Percentiles rank a stretch among this genome's conserved stretches.
Conservation (phyloP, 1,140 invertebrate species). For the Penaeus chinensis region DNA sequence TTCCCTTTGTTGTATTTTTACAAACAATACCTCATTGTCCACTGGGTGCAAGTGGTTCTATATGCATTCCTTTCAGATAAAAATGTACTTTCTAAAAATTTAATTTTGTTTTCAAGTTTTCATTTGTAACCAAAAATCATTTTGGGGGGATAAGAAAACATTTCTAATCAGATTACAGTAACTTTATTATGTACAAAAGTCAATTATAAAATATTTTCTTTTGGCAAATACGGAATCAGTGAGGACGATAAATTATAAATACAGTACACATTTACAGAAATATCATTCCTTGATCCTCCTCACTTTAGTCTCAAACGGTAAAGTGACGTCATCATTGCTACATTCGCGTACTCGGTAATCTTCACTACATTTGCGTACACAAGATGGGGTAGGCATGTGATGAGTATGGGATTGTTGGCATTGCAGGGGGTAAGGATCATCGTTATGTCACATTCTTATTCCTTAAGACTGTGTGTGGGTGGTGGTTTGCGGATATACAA, state of each 20-base stretch:
- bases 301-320: conserved; percentile 32
- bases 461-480: conserved; percentile 19
- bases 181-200: conserved; percentile 68
- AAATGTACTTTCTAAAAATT: too few relatives aligned
- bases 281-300: conserved; percentile 25
- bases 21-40: too few relatives aligned
- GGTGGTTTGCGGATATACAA: conserved; percentile 14
- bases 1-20: too few relatives aligned
- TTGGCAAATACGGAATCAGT: conserved; percentile 65
- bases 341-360: conserved; percentile 4
- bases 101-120: background rate
- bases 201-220: conserved; percentile 68
- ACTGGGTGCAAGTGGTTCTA: too few relatives aligned
- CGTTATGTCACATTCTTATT: conserved; percentile 1
- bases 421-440: conserved; percentile 36
- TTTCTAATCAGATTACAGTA: conserved; percentile 46
- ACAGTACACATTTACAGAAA: conserved; percentile 54
- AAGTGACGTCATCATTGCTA: conserved; percentile 21
- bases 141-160: conserved; percentile 8
- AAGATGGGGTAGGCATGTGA: conserved; percentile 41
- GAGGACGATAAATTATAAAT: conserved; percentile 59
- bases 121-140: too few relatives aligned
- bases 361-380: conserved; percentile 22
- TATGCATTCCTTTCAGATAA: too few relatives aligned
- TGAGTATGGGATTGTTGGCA: conserved; percentile 33